Base-by-base conservation (phyloP, 2,888 invertebrate genomes). In the Neoaliturus tenellus region DNA sequence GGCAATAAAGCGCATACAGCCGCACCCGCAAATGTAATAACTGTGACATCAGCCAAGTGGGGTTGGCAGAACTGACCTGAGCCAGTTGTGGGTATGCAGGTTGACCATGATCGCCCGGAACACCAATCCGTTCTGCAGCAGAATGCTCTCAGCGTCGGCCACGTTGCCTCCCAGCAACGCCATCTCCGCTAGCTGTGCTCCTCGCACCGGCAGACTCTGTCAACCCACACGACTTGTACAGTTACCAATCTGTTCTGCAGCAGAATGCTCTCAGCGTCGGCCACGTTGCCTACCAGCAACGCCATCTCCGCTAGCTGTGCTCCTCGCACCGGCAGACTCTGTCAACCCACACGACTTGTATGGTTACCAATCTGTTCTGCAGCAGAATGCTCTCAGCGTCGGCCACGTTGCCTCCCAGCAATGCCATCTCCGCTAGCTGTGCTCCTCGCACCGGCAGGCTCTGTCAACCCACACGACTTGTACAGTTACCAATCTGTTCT, bases 311-410 rank as follows among this genome's bases (percentile, higher is more conserved):
- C 95, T 87, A 93, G 92, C 88, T 94, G 92, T 71, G 93, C 93
- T 0, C 92, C 90, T 88, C 91, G 92, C 73, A 91, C 91, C 6
- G 92, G 90, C 75, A 93, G 89, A 85, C 89, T 91, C 93, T 93
- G 85, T n/a, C n/a, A n/a, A n/a, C n/a, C n/a, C n/a, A n/a, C n/a
- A n/a, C n/a, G n/a, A n/a, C n/a, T n/a, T n/a, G n/a, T n/a, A n/a
- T n/a, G n/a, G n/a, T n/a, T 31, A 93, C 91, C 86, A 94, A 91
- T 62, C 94, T 94, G 87, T 94, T 94, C 89, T 94, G 94, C 48
- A 96, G 90, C 17, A 96, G 90, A 86, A 95, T 93, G 5, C 93
- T 93, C 90, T 96, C 96, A 0, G 96, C 95, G 86, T 95, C 95
- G 85, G 93, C 91, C 0, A 93, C 89, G 89, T 94, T 94, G 0